Percentiles rank a stretch among this genome's conserved stretches.
Conservation (phyloP, 2,113 vertebrate genomes). For the Rhadina sibilatrix region DNA sequence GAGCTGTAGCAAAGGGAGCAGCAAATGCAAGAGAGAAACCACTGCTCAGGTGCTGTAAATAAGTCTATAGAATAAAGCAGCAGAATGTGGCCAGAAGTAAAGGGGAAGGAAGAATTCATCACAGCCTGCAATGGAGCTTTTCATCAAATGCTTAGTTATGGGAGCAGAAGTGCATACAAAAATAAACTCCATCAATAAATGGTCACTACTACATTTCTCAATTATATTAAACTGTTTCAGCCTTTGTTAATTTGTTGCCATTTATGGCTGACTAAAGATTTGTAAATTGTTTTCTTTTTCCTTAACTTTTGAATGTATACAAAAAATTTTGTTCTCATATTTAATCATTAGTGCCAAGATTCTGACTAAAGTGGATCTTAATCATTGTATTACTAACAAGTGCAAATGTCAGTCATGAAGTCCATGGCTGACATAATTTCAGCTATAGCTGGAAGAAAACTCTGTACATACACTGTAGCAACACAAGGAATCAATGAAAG, state of each 20-base stretch:
- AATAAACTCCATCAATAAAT: not conserved
- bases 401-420: not conserved
- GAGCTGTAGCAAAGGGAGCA: not conserved
- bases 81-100: not conserved
- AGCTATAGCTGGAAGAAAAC: not conserved
- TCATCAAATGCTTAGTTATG: not conserved
- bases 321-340: slow-evolving; percentile 58
- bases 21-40: not conserved
- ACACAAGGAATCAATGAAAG: not conserved
- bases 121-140: not conserved
- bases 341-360: slow-evolving; percentile 49
- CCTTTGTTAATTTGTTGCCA: not conserved
- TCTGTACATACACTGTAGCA: not conserved
- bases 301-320: slow-evolving; percentile 41
- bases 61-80: not conserved
- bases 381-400: not conserved
- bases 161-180: not conserved
- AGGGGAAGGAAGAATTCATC: not conserved
- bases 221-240: not conserved
- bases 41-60: not conserved
- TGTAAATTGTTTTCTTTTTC: slow-evolving; percentile 22
- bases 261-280: not conserved
- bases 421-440: not conserved
- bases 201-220: not conserved
- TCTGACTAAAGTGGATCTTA: slow-evolving; percentile 34